These are phyloP conservation scores for Ctenicera cuprea DNA, from an alignment of 2,888 invertebrate genomes.

Conservation along the genomic window DNA sequence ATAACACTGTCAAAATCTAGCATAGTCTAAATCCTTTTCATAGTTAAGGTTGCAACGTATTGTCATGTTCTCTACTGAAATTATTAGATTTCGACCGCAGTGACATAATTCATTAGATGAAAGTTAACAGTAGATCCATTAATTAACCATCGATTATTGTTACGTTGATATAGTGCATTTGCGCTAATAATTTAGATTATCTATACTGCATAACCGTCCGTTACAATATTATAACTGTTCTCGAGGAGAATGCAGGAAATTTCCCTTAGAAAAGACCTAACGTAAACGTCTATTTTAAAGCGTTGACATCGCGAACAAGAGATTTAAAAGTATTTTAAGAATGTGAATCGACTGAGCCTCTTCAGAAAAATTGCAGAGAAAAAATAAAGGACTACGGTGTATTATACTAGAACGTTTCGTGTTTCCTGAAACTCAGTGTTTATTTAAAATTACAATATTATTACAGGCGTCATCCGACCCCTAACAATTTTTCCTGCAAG, in stretches of 20 bases:
- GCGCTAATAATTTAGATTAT: not conserved
- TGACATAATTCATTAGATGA: not conserved
- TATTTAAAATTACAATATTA: too few species aligned
- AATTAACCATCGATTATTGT: not conserved
- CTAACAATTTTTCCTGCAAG: not conserved
- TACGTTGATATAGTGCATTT: not conserved
- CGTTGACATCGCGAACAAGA: not conserved
- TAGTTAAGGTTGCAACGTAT: not conserved
- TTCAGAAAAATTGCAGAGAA: not conserved
- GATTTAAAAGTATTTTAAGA: constrained; percentile 11
- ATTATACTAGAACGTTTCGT: constrained; percentile 5
- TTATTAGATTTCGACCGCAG: not conserved
- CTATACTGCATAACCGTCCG: not conserved
- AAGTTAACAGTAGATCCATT: constrained; percentile 8
- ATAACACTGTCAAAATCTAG: not conserved
- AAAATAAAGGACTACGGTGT: constrained; percentile 1
- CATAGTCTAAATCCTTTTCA: not conserved
- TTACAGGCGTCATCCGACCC: too few species aligned
- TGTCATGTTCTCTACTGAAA: not conserved
- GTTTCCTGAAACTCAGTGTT: not conserved
- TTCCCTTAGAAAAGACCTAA: not conserved
- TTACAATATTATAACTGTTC: not conserved
- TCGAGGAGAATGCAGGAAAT: not conserved
- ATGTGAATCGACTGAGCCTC: constrained; percentile 5
- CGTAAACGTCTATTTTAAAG: not conserved